Evolutionary conservation across 2,113 vertebrate genomes (phyloP), one percentile per base, ranked within the genome.

Genomic region (Leuciscus idus): DNA sequence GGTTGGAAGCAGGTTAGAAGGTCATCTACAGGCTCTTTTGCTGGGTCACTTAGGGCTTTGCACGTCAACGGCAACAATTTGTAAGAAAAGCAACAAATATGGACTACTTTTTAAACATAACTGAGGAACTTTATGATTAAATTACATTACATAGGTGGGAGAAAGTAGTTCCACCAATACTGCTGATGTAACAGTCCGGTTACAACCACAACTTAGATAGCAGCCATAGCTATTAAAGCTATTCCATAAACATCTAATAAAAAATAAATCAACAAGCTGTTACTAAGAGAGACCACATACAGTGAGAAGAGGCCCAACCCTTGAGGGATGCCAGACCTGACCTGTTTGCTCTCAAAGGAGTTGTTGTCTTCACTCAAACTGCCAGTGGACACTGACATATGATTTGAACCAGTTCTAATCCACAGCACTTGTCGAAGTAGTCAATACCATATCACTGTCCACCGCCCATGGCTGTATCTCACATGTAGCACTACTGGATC

Each of bases 381-480:
- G 28, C 39, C 15, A 17, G 33, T 23, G 59, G 57, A 10, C 21
- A 19, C 57, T 80, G 78, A 43, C 21, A 79, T 57, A 52, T 78
- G 33, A 81, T 81, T 64, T 64, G 4, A 62, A 48, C 15, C 59
- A 19, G 39, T 28, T 13, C n/a, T 52, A 28, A 50, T 52, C 46
- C 46, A 50, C 57, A n/a, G 59, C 39, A 10, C 78, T 19, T 81
- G 59, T 81, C 39, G 13, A 75, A 48, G n/a, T 28, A 48, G 59
- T 81, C 79, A 81, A 28, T 81, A 66, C 64, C 79, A 21, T 36
- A 81, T 80, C 57, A 43, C 59, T 19, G 79, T 48, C n/a, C 78
- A 46, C 36, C 19, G n/a, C 59, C n/a, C 39, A 81, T 28, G 17
- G 59, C 79, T 81, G n/a, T 81, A 30, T 81, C 59, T 48, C 36